A percentile compares a stretch with the other conserved stretches of the same genome.
These are phyloP conservation scores for Octopus sinensis DNA, from an alignment of 1,140 invertebrate genomes.

Conservation along the genomic window DNA sequence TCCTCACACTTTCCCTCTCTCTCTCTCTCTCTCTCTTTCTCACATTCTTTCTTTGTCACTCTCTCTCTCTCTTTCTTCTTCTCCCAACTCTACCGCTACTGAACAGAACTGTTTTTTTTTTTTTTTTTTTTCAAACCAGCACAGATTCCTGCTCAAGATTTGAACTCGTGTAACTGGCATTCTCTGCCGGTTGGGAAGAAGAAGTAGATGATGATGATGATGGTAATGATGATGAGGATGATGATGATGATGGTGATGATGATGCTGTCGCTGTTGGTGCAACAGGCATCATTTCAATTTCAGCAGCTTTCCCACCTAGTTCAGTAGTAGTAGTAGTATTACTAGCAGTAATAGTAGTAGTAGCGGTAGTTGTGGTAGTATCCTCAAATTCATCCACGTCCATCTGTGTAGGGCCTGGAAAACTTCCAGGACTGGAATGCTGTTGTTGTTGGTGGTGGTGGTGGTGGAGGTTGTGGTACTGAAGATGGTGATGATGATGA, in stretches of 20 bases:
- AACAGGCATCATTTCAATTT: neutral
- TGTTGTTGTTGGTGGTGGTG: neutral
- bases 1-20: neutral
- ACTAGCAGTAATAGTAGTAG: neutral
- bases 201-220: conserved; percentile 4
- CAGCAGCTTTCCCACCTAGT: neutral
- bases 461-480: neutral
- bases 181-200: conserved; percentile 17
- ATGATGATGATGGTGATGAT: neutral
- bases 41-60: neutral
- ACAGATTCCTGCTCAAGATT: conserved; percentile 34
- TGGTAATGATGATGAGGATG: no score
- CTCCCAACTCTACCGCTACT: neutral
- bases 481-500: no score
- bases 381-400: neutral
- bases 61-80: neutral
- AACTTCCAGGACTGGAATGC: neutral
- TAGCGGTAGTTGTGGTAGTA: neutral
- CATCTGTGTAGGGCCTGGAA: neutral
- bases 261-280: neutral
- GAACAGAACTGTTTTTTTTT: neutral
- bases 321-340: neutral
- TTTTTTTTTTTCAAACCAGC: conserved; percentile 27
- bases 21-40: neutral
- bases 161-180: conserved; percentile 20